Conservation (phyloP, 2,113 vertebrate genomes). For the Aegithalos caudatus region DNA sequence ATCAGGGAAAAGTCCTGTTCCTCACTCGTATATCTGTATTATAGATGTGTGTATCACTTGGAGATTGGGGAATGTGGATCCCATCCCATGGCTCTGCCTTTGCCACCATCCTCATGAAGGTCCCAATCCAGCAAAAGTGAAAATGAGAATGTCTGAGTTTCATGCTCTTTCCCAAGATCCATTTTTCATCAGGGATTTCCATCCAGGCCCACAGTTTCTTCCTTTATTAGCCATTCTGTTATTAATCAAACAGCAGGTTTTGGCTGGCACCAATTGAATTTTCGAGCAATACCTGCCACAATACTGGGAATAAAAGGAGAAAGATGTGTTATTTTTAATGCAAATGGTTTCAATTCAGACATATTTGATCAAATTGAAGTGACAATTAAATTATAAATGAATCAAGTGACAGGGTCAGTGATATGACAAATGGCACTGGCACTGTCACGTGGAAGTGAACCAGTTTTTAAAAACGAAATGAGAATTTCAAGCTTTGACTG, state of each 20-base stretch:
- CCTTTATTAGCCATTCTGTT: not conserved
- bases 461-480: not conserved
- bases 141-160: not conserved
- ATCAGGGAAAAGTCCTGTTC: not conserved
- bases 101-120: accelerated
- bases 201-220: not conserved
- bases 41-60: not conserved
- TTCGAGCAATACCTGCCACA: not conserved
- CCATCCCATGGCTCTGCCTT: accelerated
- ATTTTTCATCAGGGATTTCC: not conserved
- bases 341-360: not conserved
- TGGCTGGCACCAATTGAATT: not conserved
- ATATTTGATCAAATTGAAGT: slow-evolving; percentile 4
- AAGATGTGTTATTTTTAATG: slow-evolving; percentile 17
- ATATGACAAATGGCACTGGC: not conserved
- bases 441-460: not conserved
- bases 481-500: not conserved
- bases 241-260: slow-evolving; percentile 27
- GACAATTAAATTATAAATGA: slow-evolving; percentile 26
- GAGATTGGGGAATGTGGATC: accelerated
- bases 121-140: not conserved
- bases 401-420: not conserved
- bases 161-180: not conserved
- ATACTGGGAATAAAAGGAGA: not conserved
- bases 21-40: not conserved